Evolutionary conservation across 2,888 invertebrate species (phyloP).

Genomic region (Melanophora roralis): DNA sequence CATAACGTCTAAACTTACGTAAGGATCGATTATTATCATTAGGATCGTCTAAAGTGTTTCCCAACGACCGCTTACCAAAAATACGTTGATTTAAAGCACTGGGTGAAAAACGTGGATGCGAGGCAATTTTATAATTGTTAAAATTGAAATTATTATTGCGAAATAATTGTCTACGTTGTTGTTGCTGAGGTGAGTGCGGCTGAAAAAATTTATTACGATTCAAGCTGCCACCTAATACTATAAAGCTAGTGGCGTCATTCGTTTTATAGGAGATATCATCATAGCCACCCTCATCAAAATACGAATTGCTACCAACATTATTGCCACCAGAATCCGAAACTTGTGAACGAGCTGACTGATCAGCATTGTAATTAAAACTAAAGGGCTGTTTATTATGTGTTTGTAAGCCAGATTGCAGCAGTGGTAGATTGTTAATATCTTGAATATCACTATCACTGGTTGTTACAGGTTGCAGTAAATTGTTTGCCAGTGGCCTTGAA

Average conservation of each 20-base stretch:
- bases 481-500: conserved; percentile 1
- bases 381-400: conserved; percentile 52
- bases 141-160: conserved; percentile 49
- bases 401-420: neutral
- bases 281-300: conserved; percentile 84
- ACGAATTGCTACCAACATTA: conserved; percentile 81
- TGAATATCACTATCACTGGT: conserved; percentile 32
- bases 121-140: conserved; percentile 42
- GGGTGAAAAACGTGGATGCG: conserved; percentile 24
- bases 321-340: conserved; percentile 71
- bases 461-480: conserved; percentile 30
- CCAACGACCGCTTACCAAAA: conserved; percentile 45
- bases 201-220: conserved; percentile 54
- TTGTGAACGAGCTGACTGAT: conserved; percentile 72
- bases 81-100: conserved; percentile 52
- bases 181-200: conserved; percentile 11
- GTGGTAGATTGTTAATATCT: conserved; percentile 43
- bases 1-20: conserved; percentile 61
- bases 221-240: conserved; percentile 74
- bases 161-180: conserved; percentile 36
- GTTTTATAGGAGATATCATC: conserved; percentile 85
- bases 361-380: conserved; percentile 70
- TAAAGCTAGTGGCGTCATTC: conserved; percentile 84
- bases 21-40: conserved; percentile 45
- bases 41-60: neutral